Evolutionary conservation across 2,797 vertebrate genomes (phyloP).

Genomic region (Nyctibius grandis): DNA sequence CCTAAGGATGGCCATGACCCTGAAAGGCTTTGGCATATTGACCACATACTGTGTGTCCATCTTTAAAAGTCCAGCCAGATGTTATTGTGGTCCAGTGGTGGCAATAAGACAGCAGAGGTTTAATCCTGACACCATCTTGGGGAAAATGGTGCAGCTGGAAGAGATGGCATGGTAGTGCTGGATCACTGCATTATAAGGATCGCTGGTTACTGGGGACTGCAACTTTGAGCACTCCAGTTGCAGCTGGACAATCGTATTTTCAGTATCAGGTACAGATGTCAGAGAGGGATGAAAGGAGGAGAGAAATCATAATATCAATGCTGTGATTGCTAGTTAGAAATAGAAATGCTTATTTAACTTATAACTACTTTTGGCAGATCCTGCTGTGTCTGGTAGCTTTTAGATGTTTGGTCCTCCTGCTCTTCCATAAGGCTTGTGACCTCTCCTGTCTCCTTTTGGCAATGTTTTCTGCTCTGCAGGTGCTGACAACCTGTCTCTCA

Average conservation of each 20-base stretch:
- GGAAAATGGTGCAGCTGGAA: neutral
- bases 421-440: neutral
- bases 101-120: neutral
- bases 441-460: neutral
- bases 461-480: neutral
- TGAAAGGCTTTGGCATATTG: neutral
- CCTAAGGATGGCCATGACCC: neutral
- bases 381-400: neutral
- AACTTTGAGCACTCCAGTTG: neutral
- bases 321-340: neutral
- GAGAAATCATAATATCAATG: neutral
- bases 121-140: neutral
- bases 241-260: neutral
- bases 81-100: neutral
- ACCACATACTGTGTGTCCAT: neutral
- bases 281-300: neutral
- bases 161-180: neutral
- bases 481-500: neutral
- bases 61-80: neutral
- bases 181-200: neutral
- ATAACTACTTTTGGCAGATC: neutral
- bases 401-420: neutral
- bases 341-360: neutral
- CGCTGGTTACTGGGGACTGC: neutral
- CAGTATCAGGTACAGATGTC: neutral